Conservation (phyloP, 1,140 invertebrate species). For the Charaxes varanes region DNA sequence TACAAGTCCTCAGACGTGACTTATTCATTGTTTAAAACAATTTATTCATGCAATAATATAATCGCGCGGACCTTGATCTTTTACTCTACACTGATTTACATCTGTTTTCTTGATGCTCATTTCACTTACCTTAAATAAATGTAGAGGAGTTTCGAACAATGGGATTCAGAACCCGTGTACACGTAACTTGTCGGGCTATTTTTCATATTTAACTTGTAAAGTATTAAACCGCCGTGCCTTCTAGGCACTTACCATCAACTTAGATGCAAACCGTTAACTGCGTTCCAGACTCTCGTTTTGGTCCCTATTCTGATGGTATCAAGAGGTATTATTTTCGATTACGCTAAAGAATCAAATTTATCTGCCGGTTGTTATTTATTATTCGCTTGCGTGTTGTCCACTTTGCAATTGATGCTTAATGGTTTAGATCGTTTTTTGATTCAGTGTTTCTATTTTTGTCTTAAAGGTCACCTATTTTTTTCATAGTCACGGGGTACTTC, state of each 20-base stretch:
- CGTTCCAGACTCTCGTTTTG: not conserved
- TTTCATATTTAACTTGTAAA: conserved; percentile 38
- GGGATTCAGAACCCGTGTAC: conserved; percentile 27
- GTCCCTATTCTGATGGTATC: conserved; percentile 5
- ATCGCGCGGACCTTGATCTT: conserved; percentile 39
- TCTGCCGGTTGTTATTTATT: conserved; percentile 27
- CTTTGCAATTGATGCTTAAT: conserved; percentile 33
- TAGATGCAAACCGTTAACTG: conserved; percentile 3
- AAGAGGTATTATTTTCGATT: conserved; percentile 10
- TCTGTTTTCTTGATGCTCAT: conserved; percentile 30
- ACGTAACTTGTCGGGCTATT: conserved; percentile 32
- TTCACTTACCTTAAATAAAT: conserved; percentile 27
- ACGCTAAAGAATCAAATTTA: conserved; percentile 9
- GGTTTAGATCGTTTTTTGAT: conserved; percentile 30
- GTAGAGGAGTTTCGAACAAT: conserved; percentile 28
- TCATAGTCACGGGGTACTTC: not conserved
- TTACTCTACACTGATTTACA: conserved; percentile 38
- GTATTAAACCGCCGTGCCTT: conserved; percentile 25
- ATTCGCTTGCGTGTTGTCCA: conserved; percentile 26
- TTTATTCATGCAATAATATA: conserved; percentile 41
- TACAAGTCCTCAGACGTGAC: conserved; percentile 27
- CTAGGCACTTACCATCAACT: conserved; percentile 26
- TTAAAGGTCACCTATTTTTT: conserved; percentile 18
- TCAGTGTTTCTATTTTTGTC: conserved; percentile 31
- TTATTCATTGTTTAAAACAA: conserved; percentile 46